Evolutionary conservation across 2,888 invertebrate species (phyloP).

Genomic region (Limenitis camilla): DNA sequence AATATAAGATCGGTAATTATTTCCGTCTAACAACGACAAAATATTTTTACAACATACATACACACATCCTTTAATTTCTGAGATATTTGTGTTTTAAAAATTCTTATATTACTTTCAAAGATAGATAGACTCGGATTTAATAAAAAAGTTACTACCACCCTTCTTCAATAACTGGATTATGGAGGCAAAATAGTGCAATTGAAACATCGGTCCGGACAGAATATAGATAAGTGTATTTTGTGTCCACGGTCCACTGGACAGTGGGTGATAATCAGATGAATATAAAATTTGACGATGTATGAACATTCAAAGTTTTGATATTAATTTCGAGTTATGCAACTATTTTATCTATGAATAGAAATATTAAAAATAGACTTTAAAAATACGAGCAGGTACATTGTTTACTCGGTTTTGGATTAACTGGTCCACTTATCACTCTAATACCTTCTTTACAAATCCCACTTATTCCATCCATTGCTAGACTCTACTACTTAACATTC

Average conservation of each 20-base stretch:
- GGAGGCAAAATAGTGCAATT: conserved; percentile 57
- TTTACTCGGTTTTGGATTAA: too few species aligned
- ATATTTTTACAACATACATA: background rate
- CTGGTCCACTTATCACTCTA: too few species aligned
- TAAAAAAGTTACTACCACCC: conserved; percentile 40
- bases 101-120: background rate
- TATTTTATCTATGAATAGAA: background rate
- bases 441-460: too few species aligned
- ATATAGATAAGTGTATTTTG: conserved; percentile 55
- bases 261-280: conserved; percentile 49
- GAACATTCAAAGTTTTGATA: background rate
- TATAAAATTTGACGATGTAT: conserved; percentile 41
- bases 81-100: too few species aligned
- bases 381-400: too few species aligned
- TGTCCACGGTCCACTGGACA: conserved; percentile 44
- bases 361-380: too few species aligned
- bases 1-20: too few species aligned
- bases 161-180: conserved; percentile 62
- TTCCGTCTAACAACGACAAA: background rate
- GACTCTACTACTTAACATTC: too few species aligned
- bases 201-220: conserved; percentile 62
- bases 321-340: background rate
- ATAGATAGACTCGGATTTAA: conserved; percentile 24
- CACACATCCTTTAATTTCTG: background rate
- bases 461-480: too few species aligned